These are phyloP conservation scores for Chaetoderma sp. DNA, from an alignment of 2,888 invertebrate species.

Conservation along the genomic window DNA sequence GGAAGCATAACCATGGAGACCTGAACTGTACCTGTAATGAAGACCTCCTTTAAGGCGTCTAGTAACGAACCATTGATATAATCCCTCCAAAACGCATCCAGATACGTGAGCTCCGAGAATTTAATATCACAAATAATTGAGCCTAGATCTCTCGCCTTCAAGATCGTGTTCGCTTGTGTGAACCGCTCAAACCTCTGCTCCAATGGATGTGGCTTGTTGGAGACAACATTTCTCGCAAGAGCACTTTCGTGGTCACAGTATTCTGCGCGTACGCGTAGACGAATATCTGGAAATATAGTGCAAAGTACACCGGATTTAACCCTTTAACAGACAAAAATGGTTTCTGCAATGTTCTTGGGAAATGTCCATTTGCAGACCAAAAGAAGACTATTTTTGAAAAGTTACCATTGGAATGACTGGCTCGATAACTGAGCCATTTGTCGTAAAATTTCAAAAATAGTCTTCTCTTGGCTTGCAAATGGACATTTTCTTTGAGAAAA, in stretches of 20 bases:
- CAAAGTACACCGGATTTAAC: too few species aligned
- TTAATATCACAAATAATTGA: constrained; percentile 66
- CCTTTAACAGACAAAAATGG: too few species aligned
- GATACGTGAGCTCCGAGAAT: constrained; percentile 64
- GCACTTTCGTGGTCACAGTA: constrained; percentile 56
- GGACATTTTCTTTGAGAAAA: too few species aligned
- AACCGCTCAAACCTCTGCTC: constrained; percentile 63
- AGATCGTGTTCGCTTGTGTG: constrained; percentile 60
- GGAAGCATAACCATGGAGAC: too few species aligned
- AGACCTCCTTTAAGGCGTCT: constrained; percentile 63
- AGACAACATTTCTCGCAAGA: constrained; percentile 55
- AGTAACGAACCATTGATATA: constrained; percentile 64
- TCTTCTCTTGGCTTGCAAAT: too few species aligned
- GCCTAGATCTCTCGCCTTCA: constrained; percentile 63
- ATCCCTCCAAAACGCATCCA: constrained; percentile 68
- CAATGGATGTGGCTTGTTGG: constrained; percentile 55
- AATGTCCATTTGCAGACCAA: too few species aligned
- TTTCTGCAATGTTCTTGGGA: too few species aligned
- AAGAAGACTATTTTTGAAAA: too few species aligned
- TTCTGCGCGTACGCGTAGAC: constrained; percentile 60
- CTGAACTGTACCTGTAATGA: constrained; percentile 50
- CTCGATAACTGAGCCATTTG: too few species aligned
- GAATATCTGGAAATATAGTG: constrained; percentile 51
- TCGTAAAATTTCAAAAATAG: too few species aligned
- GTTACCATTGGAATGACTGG: too few species aligned